These are phyloP conservation scores for Patella depressa DNA, from an alignment of 2,888 invertebrate species.

Conservation along the genomic window DNA sequence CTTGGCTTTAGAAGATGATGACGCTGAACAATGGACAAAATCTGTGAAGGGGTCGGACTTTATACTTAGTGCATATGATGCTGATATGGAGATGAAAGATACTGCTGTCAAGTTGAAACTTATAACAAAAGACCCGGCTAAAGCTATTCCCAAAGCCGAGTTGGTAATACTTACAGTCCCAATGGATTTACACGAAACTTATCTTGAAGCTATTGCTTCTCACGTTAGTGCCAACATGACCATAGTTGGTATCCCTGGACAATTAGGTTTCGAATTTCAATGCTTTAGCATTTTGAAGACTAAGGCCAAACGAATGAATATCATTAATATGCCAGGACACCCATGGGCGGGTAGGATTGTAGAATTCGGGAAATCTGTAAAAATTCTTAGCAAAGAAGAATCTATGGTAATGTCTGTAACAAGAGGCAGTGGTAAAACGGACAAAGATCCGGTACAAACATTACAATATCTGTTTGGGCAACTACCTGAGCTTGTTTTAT, in stretches of 20 bases:
- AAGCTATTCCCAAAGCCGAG: constrained; percentile 50
- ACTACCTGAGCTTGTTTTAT: constrained; percentile 34
- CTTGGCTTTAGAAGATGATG: constrained; percentile 53
- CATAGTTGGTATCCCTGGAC: constrained; percentile 59
- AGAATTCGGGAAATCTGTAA: constrained; percentile 50
- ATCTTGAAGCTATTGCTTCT: constrained; percentile 52
- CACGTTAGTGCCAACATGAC: constrained; percentile 49
- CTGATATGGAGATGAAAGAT: constrained; percentile 15
- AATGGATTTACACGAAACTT: constrained; percentile 54
- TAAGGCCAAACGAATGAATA: constrained; percentile 34
- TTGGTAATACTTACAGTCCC: constrained; percentile 56
- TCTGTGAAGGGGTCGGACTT: constrained; percentile 39
- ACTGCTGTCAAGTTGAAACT: constrained; percentile 34
- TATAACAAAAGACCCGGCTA: constrained; percentile 47
- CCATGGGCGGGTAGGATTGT: constrained; percentile 56
- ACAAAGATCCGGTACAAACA: constrained; percentile 12
- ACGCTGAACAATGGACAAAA: constrained; percentile 55
- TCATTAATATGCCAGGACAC: constrained; percentile 56
- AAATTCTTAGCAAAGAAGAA: constrained; percentile 40
- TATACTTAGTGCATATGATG: constrained; percentile 34
- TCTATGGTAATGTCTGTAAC: constrained; percentile 31
- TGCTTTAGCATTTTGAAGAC: constrained; percentile 44
- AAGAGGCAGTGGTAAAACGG: constrained; percentile 25
- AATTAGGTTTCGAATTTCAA: constrained; percentile 61
- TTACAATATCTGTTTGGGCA: constrained; percentile 36